Conservation (phyloP, 1,140 invertebrate species). For the Sminthurinus signatus region DNA sequence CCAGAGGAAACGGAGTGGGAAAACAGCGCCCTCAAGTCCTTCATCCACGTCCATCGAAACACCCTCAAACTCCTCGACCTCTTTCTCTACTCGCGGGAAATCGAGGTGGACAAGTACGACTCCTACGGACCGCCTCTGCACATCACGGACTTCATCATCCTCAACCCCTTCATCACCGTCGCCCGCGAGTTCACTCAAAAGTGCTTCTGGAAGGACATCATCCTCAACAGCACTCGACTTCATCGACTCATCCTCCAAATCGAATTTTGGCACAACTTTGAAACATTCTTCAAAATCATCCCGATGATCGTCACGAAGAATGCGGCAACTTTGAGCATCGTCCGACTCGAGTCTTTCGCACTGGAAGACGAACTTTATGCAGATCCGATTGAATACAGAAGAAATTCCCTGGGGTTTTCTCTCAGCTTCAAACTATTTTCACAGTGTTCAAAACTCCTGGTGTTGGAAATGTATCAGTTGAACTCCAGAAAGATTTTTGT, state of each 20-base stretch:
- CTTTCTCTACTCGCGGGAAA: slow-evolving; percentile 2
- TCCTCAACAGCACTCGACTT: not conserved
- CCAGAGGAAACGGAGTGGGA: not conserved
- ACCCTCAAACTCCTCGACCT: not conserved
- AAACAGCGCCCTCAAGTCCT: not conserved
- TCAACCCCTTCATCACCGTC: not conserved
- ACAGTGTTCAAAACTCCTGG: not conserved
- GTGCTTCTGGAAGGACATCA: not conserved
- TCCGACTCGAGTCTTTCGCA: not conserved
- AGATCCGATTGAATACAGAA: not conserved
- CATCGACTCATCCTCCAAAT: slow-evolving; percentile 5
- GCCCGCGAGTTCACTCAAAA: not conserved
- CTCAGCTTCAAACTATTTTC: not conserved
- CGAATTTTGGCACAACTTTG: not conserved
- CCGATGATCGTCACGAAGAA: not conserved
- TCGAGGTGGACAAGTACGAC: not conserved
- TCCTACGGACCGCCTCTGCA: not conserved
- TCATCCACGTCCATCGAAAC: not conserved
- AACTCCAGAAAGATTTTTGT: not conserved
- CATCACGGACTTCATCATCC: not conserved
- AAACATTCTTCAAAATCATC: not conserved
- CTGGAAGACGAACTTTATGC: not conserved
- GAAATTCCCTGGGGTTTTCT: not conserved
- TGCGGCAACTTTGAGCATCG: not conserved
- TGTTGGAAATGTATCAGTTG: not conserved